Percentiles rank a stretch among this genome's conserved stretches.
Evolutionary conservation across 2,797 vertebrate genomes (phyloP).

Genomic region (Cyprinella venusta): DNA sequence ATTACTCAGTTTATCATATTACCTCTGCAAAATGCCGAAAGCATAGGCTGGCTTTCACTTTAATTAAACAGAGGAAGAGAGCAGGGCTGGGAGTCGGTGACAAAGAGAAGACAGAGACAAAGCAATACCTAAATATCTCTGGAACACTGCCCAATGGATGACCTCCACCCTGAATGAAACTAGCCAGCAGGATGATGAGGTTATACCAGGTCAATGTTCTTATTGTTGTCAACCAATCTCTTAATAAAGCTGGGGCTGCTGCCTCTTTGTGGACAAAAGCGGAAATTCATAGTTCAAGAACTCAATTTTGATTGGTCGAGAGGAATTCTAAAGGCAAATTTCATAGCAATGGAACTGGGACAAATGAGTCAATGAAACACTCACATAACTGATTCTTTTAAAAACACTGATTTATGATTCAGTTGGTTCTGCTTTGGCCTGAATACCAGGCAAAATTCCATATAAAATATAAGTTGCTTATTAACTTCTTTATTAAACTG

Average conservation of each 20-base stretch:
- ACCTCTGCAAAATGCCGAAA: slow-evolving; percentile 19
- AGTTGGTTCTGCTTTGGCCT: background rate
- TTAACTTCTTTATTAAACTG: background rate
- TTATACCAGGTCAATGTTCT: slow-evolving; percentile 14
- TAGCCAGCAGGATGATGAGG: background rate
- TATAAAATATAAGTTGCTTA: background rate
- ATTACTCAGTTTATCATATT: slow-evolving; percentile 33
- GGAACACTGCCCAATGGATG: slow-evolving; percentile 28
- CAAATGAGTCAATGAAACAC: background rate
- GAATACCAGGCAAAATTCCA: background rate
- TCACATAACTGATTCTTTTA: background rate
- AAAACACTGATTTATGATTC: background rate
- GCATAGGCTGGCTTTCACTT: slow-evolving; percentile 10
- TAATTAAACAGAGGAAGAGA: slow-evolving; percentile 42
- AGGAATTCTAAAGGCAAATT: background rate
- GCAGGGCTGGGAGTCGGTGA: slow-evolving; percentile 5
- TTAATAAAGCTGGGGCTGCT: slow-evolving; percentile 19
- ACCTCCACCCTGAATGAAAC: slow-evolving; percentile 40
- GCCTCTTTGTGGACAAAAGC: slow-evolving; percentile 41
- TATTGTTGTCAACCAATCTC: slow-evolving; percentile 10
- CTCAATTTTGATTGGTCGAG: background rate
- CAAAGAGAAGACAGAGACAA: slow-evolving; percentile 41
- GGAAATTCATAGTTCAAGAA: too few relatives aligned
- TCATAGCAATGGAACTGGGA: background rate
- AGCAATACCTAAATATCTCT: slow-evolving; percentile 31